A percentile compares a stretch with the other conserved stretches of the same genome.
Conservation (phyloP, 2,113 vertebrate species). For the Myrmecobius fasciatus region DNA sequence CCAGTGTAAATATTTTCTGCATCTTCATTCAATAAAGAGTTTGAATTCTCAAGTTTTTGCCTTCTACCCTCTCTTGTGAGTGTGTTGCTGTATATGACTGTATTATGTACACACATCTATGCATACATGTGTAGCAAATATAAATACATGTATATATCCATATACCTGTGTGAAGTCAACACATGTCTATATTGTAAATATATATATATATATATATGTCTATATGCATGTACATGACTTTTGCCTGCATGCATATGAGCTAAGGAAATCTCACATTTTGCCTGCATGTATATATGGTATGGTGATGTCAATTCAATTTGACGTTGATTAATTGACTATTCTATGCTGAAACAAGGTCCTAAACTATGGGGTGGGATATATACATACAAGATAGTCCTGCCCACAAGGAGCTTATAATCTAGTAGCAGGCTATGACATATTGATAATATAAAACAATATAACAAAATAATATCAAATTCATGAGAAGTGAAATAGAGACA, state of each 20-base stretch:
- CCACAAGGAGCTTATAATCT: neutral
- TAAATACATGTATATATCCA: neutral
- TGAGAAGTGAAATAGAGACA: neutral
- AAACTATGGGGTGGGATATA: neutral
- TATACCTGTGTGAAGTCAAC: neutral
- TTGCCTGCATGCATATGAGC: neutral
- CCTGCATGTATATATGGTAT: neutral
- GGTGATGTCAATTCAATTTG: neutral
- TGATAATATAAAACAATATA: neutral
- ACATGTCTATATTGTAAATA: neutral
- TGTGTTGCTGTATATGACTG: neutral
- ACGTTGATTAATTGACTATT: neutral
- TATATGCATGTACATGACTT: neutral
- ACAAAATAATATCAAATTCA: neutral
- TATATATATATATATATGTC: neutral
- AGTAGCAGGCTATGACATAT: neutral
- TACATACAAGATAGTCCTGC: neutral
- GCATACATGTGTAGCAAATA: neutral
- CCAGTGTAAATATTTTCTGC: neutral
- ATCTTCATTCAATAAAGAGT: neutral
- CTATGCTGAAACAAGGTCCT: neutral
- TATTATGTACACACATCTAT: neutral
- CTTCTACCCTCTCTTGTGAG: neutral
- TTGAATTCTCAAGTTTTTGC: neutral
- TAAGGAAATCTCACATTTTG: neutral